These are phyloP conservation scores for Onychorhynchus coronatus DNA, from an alignment of 2,113 vertebrate species.

Conservation along the genomic window DNA sequence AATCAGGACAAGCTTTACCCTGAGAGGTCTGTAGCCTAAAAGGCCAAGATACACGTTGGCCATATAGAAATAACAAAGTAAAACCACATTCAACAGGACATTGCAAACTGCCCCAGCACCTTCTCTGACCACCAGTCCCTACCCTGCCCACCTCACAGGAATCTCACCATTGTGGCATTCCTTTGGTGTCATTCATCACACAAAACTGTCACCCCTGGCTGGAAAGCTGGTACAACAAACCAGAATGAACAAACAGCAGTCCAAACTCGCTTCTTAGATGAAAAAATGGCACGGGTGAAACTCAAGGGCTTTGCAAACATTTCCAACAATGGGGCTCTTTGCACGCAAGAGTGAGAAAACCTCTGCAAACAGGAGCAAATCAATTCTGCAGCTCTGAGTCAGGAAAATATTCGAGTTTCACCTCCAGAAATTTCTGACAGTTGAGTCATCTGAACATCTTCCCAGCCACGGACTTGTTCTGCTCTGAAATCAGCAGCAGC, in stretches of 20 bases:
- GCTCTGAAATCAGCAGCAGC: background rate
- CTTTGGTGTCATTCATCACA: background rate
- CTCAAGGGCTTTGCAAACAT: background rate
- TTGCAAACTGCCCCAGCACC: background rate
- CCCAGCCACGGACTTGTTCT: background rate
- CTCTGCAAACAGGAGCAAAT: background rate
- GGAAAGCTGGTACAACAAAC: background rate
- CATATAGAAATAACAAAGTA: background rate
- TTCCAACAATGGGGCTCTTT: background rate
- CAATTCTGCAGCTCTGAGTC: background rate
- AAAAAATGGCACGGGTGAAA: background rate
- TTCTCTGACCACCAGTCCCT: background rate
- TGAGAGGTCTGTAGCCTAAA: background rate
- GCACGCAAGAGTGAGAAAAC: background rate
- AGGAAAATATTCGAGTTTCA: background rate
- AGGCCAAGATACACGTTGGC: background rate
- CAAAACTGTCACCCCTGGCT: background rate
- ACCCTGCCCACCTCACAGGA: rapidly evolving
- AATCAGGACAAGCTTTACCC: background rate
- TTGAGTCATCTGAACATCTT: background rate
- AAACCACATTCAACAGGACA: background rate
- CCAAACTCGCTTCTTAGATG: background rate
- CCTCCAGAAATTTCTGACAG: background rate
- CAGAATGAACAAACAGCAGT: background rate
- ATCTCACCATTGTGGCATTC: background rate